phyloP scores from a whole-genome alignment of 1,140 invertebrate species.

The Carcinoscorpius rotundicauda region DNA sequence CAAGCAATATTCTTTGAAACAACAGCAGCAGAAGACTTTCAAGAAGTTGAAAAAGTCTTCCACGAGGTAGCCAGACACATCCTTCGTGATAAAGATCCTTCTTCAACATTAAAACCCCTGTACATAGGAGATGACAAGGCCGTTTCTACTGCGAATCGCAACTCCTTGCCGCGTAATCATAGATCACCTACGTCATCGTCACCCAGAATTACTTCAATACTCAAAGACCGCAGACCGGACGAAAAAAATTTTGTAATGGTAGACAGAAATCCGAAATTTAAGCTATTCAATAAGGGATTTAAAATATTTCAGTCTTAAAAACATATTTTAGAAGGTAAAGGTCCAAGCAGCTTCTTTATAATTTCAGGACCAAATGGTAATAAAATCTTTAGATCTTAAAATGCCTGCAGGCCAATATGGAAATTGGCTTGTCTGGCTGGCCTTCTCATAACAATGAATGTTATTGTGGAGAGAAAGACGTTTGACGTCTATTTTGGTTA shows the following conservation, averaged over 20 bases:
- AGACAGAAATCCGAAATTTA: conserved; percentile 2
- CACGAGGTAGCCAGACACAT: conserved; percentile 30
- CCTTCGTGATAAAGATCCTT: conserved; percentile 25
- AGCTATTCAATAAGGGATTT: conserved; percentile 5
- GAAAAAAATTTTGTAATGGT: not conserved
- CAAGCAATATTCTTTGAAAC: conserved; percentile 34
- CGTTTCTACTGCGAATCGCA: no score
- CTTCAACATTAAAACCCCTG: not conserved
- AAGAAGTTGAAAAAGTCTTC: conserved; percentile 32
- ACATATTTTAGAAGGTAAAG: no score
- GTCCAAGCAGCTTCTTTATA: no score
- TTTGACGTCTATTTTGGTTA: no score
- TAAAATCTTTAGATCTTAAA: no score
- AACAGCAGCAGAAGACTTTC: conserved; percentile 35
- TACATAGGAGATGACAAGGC: not conserved
- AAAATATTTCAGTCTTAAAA: not conserved
- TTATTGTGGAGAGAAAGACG: no score
- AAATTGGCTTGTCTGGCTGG: no score
- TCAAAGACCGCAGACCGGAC: not conserved
- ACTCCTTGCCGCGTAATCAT: not conserved
- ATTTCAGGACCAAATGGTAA: no score
- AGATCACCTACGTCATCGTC: no score
- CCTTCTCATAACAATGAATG: no score
- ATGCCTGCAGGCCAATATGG: no score
- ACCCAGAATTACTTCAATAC: not conserved